These are phyloP conservation scores for Microplitis deprimator DNA, from an alignment of 2,888 invertebrate species.

Conservation along the genomic window DNA sequence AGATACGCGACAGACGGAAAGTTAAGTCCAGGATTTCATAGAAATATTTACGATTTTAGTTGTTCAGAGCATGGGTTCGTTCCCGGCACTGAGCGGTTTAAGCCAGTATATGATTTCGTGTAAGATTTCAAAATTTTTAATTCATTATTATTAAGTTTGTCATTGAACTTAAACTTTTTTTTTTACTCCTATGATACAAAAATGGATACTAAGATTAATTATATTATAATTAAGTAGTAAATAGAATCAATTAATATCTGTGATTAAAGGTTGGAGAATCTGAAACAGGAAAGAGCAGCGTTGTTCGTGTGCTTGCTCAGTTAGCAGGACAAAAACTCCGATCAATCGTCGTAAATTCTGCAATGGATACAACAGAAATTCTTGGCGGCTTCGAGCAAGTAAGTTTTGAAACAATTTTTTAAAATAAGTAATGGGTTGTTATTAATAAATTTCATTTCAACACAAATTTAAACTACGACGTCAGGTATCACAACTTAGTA, in stretches of 20 bases:
- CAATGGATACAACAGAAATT: constrained; percentile 95
- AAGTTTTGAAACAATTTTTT: constrained; percentile 58
- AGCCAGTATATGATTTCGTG: too few relatives aligned
- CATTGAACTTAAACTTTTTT: background rate
- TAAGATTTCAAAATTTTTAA: too few relatives aligned
- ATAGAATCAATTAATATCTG: background rate
- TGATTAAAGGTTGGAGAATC: constrained; percentile 78
- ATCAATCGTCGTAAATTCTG: constrained; percentile 87
- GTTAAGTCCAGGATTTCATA: too few relatives aligned
- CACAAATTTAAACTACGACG: background rate
- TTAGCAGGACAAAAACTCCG: constrained; percentile 82
- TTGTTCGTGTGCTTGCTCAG: constrained; percentile 83
- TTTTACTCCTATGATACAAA: background rate
- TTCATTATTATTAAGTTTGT: too few relatives aligned
- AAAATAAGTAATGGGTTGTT: background rate
- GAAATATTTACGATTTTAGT: too few relatives aligned
- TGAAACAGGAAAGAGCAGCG: constrained; percentile 85
- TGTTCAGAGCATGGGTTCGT: too few relatives aligned
- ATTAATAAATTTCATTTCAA: background rate
- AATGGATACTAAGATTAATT: too few relatives aligned
- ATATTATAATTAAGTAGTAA: background rate
- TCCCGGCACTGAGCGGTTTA: too few relatives aligned
- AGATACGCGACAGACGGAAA: too few relatives aligned
- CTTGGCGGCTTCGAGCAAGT: constrained; percentile 98
- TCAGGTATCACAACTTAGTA: background rate